phyloP scores from a whole-genome alignment of 2,888 invertebrate genomes.

The Scrobipalpa atriplicella region DNA sequence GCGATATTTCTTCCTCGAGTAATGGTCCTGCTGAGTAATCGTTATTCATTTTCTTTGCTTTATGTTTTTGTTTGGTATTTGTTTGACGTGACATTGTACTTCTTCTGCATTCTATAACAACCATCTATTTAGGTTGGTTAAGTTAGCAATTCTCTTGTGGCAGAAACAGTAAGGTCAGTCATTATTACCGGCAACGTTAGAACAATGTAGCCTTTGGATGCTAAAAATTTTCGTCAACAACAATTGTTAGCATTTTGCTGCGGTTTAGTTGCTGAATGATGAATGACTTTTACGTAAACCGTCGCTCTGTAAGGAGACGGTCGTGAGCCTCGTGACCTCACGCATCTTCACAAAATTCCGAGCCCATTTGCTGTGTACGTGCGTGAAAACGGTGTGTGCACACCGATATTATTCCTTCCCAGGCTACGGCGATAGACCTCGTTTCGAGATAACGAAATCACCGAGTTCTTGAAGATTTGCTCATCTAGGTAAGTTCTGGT shows the following conservation, averaged over 20 bases:
- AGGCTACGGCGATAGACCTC: slow-evolving; percentile 49
- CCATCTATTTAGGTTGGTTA: background rate
- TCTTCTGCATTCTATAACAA: background rate
- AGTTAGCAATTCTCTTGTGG: background rate
- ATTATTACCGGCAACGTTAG: slow-evolving; percentile 1
- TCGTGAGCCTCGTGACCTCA: slow-evolving; percentile 67
- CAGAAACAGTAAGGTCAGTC: background rate
- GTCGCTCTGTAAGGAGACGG: slow-evolving; percentile 42
- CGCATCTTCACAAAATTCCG: slow-evolving; percentile 66
- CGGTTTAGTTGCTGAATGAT: slow-evolving; percentile 45
- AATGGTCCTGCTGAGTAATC: slow-evolving; percentile 23
- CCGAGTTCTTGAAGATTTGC: background rate
- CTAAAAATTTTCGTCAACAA: slow-evolving; percentile 21
- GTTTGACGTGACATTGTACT: background rate
- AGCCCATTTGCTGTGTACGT: slow-evolving; percentile 66
- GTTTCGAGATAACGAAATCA: slow-evolving; percentile 3
- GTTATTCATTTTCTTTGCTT: slow-evolving; percentile 22
- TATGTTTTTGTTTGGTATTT: background rate
- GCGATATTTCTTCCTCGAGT: slow-evolving; percentile 41
- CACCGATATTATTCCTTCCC: slow-evolving; percentile 57
- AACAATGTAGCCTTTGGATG: slow-evolving; percentile 9
- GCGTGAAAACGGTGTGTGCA: slow-evolving; percentile 65
- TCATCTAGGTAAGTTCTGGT: background rate
- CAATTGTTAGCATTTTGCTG: slow-evolving; percentile 22
- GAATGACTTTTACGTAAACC: slow-evolving; percentile 51